Evolutionary conservation across 2,888 invertebrate genomes (phyloP), one percentile per base, ranked within the genome.

Genomic region (Drosophila suboccidentalis): DNA sequence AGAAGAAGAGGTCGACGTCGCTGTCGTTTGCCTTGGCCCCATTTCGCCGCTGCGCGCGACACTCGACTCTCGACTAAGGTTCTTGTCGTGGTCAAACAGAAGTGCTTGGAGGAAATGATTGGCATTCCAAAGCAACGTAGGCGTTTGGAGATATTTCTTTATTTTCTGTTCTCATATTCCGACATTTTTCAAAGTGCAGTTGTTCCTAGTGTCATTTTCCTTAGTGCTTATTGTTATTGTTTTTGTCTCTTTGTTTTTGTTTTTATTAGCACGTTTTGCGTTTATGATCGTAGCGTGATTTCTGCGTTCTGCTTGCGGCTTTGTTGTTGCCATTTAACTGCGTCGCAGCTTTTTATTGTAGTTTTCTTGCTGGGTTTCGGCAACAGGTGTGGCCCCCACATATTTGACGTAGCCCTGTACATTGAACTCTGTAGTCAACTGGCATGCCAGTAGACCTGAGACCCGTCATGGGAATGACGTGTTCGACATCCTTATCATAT

Each of bases 281-380:
- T 81, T 87, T 85, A 89, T 74, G 89, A 74, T 82, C 75, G 80
- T 77, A 75, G 77, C 87, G 85, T 87, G 89, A 85, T 82, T 87
- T 84, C 49, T 73, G 67, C 55, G 67, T 61, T 76, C 34, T 38
- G 29, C 4, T 75, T 13, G 11, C 62, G 57, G 58, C 71, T 65
- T 78, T 78, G 68, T 78, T 82, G 72, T 58, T 66, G 63, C 63
- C 53, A 58, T 59, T 78, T 72, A 68, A 87, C 60, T 85, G 82
- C 85, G 85, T 60, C 89, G 80, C 87, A 82, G 69, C 39, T 72
- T 78, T 74, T 76, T 71, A 76, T 76, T 77, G 71, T 73, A 83
- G 60, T 79, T 80, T 84, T 83, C 77, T 87, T 65, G 69, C 60
- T 66, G 68, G 65, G 59, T 77, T 75, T 78, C 65, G 73, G 61